Conservation (phyloP, 30 jellyfish, hydroid and myxozoan genomes). For the Pseudorhiza aurosa region DNA sequence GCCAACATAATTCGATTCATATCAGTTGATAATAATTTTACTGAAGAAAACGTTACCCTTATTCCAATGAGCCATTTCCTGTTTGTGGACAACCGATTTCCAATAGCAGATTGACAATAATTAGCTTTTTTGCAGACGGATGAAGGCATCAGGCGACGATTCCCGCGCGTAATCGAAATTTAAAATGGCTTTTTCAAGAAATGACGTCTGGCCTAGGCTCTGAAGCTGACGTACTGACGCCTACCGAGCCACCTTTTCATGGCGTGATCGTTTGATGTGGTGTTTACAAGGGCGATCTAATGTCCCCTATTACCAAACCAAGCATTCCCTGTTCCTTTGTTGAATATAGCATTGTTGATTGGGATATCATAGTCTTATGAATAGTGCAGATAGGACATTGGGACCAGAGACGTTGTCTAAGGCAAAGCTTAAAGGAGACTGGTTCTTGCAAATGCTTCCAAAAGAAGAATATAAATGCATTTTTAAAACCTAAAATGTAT, state of each 20-base stretch:
- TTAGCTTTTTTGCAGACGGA: slow-evolving; percentile 4
- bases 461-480: no score
- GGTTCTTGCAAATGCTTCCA: no score
- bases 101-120: background rate
- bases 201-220: background rate
- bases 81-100: background rate
- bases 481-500: no score
- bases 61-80: background rate
- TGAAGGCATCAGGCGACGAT: background rate
- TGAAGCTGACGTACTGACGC: background rate
- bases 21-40: background rate
- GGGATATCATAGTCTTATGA: no score
- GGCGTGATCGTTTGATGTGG: background rate
- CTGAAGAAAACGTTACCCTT: background rate
- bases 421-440: no score
- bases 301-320: background rate
- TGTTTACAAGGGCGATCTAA: background rate
- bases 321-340: no score
- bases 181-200: background rate
- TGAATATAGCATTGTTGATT: no score
- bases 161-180: background rate
- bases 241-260: background rate
- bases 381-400: no score
- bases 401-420: no score
- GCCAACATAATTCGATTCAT: background rate